Base-by-base conservation (phyloP, 2,113 vertebrate genomes). In the Aramus guarauna region DNA sequence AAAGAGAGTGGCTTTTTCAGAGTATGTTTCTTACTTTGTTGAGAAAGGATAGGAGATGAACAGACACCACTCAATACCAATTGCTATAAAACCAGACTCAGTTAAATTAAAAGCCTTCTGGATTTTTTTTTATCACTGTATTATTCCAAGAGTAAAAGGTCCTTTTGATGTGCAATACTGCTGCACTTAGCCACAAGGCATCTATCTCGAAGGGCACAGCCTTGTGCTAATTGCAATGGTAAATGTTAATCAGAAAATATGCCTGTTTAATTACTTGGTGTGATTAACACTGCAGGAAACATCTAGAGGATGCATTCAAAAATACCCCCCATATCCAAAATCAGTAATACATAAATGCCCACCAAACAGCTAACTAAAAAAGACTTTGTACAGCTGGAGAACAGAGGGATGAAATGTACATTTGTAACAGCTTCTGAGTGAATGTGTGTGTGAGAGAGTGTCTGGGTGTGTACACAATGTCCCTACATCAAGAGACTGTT, bases 161-260 rank as follows among this genome's bases (percentile, higher is more conserved):
- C 67, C 62, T 96, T 95, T 91, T 91, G 90, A 95, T 96, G 80
- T 74, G 63, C 78, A 85, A 34, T 77, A 75, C 59, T 66, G 91
- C 80, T 90, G 91, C 93, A 89, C 77, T 82, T 93, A 88, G 80
- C 95, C 80, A 78, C 85, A 52, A 93, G 94, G 88, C 94, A 96
- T 91, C 56, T 79, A 59, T 92, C 90, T 96, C 3, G 1, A 94
- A 96, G 94, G 92, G 87, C 73, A 82, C 72, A 82, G 90, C 69
- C 79, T 91, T 77, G 23, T 1, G 10, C 71, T 97, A 97, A 97
- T 96, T 96, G 93, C 77, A 67, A 18, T 72, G 80, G 92, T 88
- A 95, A 97, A 96, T 18, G 85, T 95, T 97, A 97, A 96, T 97
- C 90, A 95, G 92, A 95, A 96, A 96, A 96, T 93, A 94, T 63